Percentiles rank a stretch among this genome's conserved stretches.
These are phyloP conservation scores for Antheraea assamensis DNA, from an alignment of 2,888 invertebrate genomes.

Conservation along the genomic window DNA sequence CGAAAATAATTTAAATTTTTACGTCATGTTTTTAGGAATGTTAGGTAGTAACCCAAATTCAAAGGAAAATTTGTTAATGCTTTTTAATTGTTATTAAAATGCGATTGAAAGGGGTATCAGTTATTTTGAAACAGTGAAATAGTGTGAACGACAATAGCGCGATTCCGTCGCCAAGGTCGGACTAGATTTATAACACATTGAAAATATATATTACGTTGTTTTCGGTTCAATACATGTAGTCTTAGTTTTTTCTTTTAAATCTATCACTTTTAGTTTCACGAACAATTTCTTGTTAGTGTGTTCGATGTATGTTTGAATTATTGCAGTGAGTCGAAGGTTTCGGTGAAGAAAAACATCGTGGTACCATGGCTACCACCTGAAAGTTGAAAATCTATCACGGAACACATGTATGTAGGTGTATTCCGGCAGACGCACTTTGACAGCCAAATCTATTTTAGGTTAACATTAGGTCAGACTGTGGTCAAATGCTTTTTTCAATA, in stretches of 20 bases:
- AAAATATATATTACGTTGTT: constrained; percentile 30
- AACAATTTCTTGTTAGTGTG: not conserved
- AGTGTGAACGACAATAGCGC: constrained; percentile 30
- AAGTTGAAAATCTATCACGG: too few species aligned
- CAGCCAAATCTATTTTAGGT: too few species aligned
- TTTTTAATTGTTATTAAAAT: not conserved
- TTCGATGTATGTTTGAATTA: not conserved
- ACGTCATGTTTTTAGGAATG: too few species aligned
- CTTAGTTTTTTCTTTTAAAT: not conserved
- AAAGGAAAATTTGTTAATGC: not conserved
- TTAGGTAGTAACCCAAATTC: not conserved
- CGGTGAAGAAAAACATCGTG: too few species aligned
- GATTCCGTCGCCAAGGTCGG: constrained; percentile 20
- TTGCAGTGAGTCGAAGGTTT: too few species aligned
- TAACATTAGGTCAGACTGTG: too few species aligned
- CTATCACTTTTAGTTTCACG: not conserved
- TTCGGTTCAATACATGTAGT: not conserved
- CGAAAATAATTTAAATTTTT: too few species aligned
- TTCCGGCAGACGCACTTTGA: too few species aligned
- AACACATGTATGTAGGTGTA: too few species aligned
- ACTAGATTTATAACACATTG: constrained; percentile 23
- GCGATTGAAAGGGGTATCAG: not conserved
- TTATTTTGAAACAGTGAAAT: constrained; percentile 20
- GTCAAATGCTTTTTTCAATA: too few species aligned
- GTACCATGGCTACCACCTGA: too few species aligned